These are phyloP conservation scores for Sapajus apella DNA, from an alignment of 2,113 vertebrate species.

Conservation along the genomic window DNA sequence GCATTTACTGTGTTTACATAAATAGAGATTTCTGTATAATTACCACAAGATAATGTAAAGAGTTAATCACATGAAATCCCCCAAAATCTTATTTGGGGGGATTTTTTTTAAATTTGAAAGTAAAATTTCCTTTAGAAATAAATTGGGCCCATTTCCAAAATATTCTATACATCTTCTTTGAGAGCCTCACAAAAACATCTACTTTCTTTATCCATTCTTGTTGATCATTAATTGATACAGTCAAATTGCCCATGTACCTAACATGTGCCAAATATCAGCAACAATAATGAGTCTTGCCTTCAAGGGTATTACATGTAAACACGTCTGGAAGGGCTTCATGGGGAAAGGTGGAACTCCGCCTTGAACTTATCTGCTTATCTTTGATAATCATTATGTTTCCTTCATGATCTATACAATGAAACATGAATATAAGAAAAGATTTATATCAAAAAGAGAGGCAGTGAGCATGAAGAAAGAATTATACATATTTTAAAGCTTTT, in stretches of 20 bases:
- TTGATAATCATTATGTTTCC: not conserved
- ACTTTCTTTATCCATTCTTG: not conserved
- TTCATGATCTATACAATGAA: slow-evolving; percentile 27
- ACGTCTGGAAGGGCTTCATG: not conserved
- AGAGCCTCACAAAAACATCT: not conserved
- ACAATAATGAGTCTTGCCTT: not conserved
- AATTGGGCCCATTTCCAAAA: slow-evolving; percentile 26
- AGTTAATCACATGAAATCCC: slow-evolving; percentile 73
- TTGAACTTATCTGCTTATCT: not conserved
- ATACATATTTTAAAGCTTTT: not conserved
- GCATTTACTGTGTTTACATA: slow-evolving; percentile 86
- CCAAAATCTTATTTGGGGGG: slow-evolving; percentile 64
- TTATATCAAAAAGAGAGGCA: not conserved
- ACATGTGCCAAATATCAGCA: not conserved
- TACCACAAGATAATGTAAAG: slow-evolving; percentile 76
- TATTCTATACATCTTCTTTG: slow-evolving; percentile 17
- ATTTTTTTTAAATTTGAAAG: slow-evolving; percentile 50
- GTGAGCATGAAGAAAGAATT: not conserved
- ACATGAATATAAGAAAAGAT: not conserved
- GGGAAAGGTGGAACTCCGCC: not conserved
- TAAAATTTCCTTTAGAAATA: slow-evolving; percentile 57
- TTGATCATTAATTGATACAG: slow-evolving; percentile 16
- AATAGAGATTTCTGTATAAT: slow-evolving; percentile 81
- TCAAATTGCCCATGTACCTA: not conserved
- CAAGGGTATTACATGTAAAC: not conserved